These are phyloP conservation scores for Drosophila ambigua DNA, from an alignment of 1,140 invertebrate species.

Conservation along the genomic window DNA sequence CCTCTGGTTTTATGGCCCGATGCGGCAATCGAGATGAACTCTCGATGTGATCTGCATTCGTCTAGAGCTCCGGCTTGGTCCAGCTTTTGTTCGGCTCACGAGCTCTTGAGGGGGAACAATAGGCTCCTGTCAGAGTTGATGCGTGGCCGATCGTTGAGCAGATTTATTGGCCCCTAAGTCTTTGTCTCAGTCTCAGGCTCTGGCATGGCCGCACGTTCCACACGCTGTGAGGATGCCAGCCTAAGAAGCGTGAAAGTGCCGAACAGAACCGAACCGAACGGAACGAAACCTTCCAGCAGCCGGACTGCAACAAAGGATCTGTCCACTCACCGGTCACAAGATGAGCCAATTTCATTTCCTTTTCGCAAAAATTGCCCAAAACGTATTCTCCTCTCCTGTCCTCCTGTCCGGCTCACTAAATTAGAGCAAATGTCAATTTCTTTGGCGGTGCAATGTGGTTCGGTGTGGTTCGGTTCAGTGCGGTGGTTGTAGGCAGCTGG, in stretches of 20 bases:
- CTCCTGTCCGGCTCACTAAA: constrained; percentile 50
- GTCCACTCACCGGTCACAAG: constrained; percentile 43
- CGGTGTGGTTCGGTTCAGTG: constrained; percentile 6
- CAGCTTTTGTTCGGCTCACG: constrained; percentile 29
- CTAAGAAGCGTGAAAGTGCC: constrained; percentile 73
- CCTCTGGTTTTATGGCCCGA: constrained; percentile 49
- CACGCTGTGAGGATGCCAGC: constrained; percentile 27
- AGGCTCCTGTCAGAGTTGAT: constrained; percentile 55
- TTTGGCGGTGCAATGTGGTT: constrained; percentile 11
- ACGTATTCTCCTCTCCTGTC: not conserved
- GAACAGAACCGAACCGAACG: constrained; percentile 19
- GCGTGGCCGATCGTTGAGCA: constrained; percentile 62
- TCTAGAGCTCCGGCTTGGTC: constrained; percentile 7
- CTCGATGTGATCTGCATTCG: not conserved
- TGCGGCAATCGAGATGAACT: not conserved
- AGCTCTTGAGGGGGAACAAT: constrained; percentile 54
- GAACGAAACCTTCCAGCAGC: constrained; percentile 26
- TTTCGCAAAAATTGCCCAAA: constrained; percentile 59
- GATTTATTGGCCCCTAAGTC: constrained; percentile 71
- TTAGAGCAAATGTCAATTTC: constrained; percentile 57
- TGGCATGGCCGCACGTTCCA: constrained; percentile 35
- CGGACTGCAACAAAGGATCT: constrained; percentile 58
- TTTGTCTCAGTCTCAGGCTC: constrained; percentile 51
- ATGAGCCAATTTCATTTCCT: constrained; percentile 65
- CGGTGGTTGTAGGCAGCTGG: constrained; percentile 43